Base-by-base conservation (phyloP, 2,113 vertebrate genomes). In the Echinops telfairi region DNA sequence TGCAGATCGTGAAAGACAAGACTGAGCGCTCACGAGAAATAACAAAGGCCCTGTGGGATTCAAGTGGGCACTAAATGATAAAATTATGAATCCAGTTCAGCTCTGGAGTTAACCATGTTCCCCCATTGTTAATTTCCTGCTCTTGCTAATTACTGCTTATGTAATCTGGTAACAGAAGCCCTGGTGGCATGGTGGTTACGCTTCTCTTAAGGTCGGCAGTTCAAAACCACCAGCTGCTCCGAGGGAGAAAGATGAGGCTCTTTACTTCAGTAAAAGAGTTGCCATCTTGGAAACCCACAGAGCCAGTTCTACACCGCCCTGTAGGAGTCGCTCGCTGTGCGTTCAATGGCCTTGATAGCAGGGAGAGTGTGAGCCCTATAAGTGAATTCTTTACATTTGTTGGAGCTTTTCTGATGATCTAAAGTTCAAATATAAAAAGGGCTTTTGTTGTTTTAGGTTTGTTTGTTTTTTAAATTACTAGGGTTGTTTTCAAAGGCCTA, bases 71-170 rank as follows among this genome's bases (percentile, higher is more conserved):
- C 43, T 86, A 33, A 22, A 6, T 73, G 47, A 53, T 16, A 92
- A 90, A 60, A 79, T 40, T 60, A 23, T 89, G 43, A 89, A 53
- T 92, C 82, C 19, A 23, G 38, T 40, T 89, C 86, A 64, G 25
- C n/a, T 38, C 11, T 81, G 0, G 60, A 62, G 20, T 14, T 90
- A 85, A 83, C 76, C 40, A 22, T 70, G 1, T 87, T 4, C 71
- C 94, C 60, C 47, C 47, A 11, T 22, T 75, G 25, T 83, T 77
- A 66, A 82, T 80, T 91, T 96, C 29, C 60, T 82, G 11, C n/a
- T 91, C 36, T 88, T 53, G 38, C 53, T 78, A n/a, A 68, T 92
- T 90, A 40, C 86, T 81, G 68, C 43, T 85, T 8, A 23, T 15
- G 8, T 62, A 84, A 62, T 4, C 47, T 53, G 47, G 5, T 10